phyloP scores from a whole-genome alignment of 1,140 invertebrate genomes.

The Marisa cornuarietis region DNA sequence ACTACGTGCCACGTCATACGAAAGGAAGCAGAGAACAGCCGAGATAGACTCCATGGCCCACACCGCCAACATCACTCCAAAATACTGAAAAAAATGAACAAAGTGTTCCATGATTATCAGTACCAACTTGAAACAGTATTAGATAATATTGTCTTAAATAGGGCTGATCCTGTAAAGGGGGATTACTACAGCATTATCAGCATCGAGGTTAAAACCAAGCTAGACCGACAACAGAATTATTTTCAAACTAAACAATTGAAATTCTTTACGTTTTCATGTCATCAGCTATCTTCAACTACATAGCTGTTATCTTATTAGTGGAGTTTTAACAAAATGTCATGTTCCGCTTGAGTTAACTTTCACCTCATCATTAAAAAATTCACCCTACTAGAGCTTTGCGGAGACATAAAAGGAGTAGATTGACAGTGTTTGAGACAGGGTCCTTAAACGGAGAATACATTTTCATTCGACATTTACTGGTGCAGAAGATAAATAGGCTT shows the following conservation, averaged over 20 bases:
- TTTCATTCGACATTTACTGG: not conserved
- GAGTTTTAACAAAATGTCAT: not conserved
- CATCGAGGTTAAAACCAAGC: too few species aligned
- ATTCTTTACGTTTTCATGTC: not conserved
- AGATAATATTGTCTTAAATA: too few species aligned
- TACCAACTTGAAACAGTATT: too few species aligned
- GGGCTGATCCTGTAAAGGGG: too few species aligned
- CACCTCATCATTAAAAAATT: not conserved
- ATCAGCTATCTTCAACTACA: not conserved
- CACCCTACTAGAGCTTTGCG: not conserved
- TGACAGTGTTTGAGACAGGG: not conserved
- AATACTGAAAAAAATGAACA: slow-evolving; percentile 11
- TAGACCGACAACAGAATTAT: too few species aligned
- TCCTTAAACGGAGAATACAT: not conserved
- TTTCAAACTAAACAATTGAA: too few species aligned
- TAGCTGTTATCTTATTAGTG: not conserved
- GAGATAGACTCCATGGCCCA: slow-evolving; percentile 12
- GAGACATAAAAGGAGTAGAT: not conserved
- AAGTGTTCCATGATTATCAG: too few species aligned
- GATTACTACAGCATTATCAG: too few species aligned
- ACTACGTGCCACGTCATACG: slow-evolving; percentile 8
- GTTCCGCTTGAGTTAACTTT: not conserved
- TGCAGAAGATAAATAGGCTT: not conserved
- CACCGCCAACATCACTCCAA: slow-evolving; percentile 5
- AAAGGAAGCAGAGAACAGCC: slow-evolving; percentile 5